Percentiles rank a stretch among this genome's conserved stretches.
These are phyloP conservation scores for Brachionus calyciflorus DNA, from an alignment of 1,140 invertebrate species.

Conservation along the genomic window DNA sequence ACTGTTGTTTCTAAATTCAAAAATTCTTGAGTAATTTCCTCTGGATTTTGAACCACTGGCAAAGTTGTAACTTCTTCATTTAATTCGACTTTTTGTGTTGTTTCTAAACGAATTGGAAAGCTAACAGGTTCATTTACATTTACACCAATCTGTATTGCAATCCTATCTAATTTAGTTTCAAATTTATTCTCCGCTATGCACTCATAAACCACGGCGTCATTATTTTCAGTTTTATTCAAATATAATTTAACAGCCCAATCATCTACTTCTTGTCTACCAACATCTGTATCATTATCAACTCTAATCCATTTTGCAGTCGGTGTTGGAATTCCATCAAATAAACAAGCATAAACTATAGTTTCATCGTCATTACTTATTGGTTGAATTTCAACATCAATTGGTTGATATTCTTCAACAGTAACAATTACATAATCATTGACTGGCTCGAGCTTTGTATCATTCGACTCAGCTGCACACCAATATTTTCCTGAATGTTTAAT, in stretches of 20 bases:
- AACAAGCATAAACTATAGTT: neutral
- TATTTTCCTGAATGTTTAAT: neutral
- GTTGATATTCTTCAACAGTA: neutral
- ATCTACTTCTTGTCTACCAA: neutral
- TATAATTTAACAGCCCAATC: neutral
- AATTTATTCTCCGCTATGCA: slow-evolving; percentile 18
- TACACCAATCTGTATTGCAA: too few species aligned
- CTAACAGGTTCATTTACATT: too few species aligned
- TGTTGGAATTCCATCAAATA: neutral
- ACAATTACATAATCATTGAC: neutral
- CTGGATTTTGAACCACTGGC: too few species aligned
- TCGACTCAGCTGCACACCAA: neutral
- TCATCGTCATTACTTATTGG: neutral
- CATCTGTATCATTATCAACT: neutral
- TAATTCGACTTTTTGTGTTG: too few species aligned
- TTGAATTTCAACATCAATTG: neutral
- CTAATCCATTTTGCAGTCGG: neutral
- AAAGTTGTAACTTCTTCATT: neutral
- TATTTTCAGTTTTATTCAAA: neutral
- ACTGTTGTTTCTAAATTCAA: too few species aligned
- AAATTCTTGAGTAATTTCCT: too few species aligned
- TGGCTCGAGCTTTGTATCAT: neutral
- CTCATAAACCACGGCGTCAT: neutral
- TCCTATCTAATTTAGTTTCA: neutral
- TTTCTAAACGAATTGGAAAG: too few species aligned